Evolutionary conservation across 2,888 invertebrate species (phyloP).

Genomic region (Eupsilia transversa): DNA sequence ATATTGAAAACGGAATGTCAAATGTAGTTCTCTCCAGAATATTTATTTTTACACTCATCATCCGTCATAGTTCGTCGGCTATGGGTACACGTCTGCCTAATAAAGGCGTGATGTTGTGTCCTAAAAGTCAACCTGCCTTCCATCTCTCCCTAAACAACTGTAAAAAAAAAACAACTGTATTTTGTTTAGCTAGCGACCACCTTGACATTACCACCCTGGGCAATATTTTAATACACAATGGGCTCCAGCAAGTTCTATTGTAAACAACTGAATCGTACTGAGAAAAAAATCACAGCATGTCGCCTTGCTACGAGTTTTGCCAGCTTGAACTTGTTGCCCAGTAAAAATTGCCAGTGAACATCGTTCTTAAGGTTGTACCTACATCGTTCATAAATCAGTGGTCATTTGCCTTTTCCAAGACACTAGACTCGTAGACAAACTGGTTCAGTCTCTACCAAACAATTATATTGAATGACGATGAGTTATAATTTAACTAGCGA

Average conservation of each 20-base stretch:
- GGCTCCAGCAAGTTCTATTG: background rate
- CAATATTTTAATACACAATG: background rate
- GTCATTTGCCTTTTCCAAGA: background rate
- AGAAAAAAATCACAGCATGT: background rate
- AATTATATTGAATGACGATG: conserved; percentile 3
- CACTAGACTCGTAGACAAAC: background rate
- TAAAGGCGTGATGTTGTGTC: too few species aligned
- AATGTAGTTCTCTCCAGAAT: too few species aligned
- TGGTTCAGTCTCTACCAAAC: background rate
- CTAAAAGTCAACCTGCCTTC: background rate
- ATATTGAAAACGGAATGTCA: too few species aligned
- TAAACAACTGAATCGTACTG: background rate
- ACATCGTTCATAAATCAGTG: background rate
- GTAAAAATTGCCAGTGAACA: background rate
- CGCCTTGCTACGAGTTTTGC: background rate
- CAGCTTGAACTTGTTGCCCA: background rate
- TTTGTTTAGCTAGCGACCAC: background rate
- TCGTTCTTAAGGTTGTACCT: background rate
- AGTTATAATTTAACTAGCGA: background rate
- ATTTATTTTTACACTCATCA: too few species aligned
- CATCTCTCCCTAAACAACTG: background rate
- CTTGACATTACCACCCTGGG: background rate
- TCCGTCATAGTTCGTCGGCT: too few species aligned
- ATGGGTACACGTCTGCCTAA: too few species aligned
- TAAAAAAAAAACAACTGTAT: too few species aligned